phyloP scores from a whole-genome alignment of 2,888 invertebrate genomes.

The Thyatira batis region DNA sequence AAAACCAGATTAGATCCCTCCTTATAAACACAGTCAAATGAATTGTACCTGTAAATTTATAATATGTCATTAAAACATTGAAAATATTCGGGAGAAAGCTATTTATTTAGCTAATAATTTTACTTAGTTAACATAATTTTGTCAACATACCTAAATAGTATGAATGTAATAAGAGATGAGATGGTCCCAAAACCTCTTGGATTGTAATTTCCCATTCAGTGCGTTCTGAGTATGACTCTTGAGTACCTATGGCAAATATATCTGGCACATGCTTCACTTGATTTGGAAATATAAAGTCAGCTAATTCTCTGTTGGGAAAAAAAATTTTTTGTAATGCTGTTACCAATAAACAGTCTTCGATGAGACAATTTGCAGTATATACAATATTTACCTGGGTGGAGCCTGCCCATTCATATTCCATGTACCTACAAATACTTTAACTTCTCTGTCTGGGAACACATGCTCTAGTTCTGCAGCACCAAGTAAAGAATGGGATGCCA shows the following conservation, averaged over 20 bases:
- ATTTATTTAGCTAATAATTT: too few species aligned
- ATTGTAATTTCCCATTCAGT: constrained; percentile 94
- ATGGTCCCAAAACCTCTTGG: constrained; percentile 96
- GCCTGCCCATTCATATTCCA: constrained; percentile 99
- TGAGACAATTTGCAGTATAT: not conserved
- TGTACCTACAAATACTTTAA: constrained; percentile 94
- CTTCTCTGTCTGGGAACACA: constrained; percentile 91
- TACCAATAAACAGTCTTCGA: not conserved
- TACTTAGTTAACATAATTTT: too few species aligned
- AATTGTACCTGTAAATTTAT: constrained; percentile 86
- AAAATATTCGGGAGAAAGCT: not conserved
- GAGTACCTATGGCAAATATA: constrained; percentile 95
- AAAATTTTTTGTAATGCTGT: constrained; percentile 7
- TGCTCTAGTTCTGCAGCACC: constrained; percentile 93
- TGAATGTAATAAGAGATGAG: constrained; percentile 95
- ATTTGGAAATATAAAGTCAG: constrained; percentile 94
- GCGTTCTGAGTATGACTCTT: constrained; percentile 94
- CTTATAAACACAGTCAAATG: constrained; percentile 94
- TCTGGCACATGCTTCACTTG: constrained; percentile 94
- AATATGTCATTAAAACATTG: not conserved
- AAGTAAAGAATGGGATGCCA: constrained; percentile 90
- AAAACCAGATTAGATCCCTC: constrained; percentile 97
- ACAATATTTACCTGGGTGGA: constrained; percentile 86
- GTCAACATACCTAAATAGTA: constrained; percentile 86
- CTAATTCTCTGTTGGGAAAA: constrained; percentile 85